Conservation (phyloP, 1,140 invertebrate genomes). For the Pentalonia nigronervosa region DNA sequence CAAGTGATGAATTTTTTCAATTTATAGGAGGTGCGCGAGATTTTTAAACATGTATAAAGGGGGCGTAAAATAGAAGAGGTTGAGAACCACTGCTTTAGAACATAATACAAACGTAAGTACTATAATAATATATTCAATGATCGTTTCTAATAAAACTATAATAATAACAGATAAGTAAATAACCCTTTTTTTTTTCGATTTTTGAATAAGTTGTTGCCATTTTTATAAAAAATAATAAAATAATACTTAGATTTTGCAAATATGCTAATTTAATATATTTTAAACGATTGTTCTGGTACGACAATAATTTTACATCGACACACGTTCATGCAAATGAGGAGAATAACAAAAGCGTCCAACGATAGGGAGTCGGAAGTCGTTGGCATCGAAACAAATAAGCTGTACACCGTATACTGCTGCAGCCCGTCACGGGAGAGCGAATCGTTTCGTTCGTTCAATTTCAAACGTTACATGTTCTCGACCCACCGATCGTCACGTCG, state of each 20-base stretch:
- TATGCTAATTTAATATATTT: neutral
- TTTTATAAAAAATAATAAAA: no score
- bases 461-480: neutral
- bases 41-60: no score
- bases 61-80: no score
- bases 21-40: no score
- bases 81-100: no score
- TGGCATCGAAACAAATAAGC: neutral
- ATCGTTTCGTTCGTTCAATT: neutral
- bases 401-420: neutral
- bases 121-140: no score
- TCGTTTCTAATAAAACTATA: no score
- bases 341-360: neutral
- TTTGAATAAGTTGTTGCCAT: neutral
- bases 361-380: neutral
- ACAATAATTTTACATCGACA: neutral
- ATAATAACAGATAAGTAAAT: no score
- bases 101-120: no score
- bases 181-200: no score
- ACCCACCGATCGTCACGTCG: neutral
- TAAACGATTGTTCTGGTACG: neutral
- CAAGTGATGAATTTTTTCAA: no score
- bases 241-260: neutral
- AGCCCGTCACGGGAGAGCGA: neutral
- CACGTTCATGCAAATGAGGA: neutral